These are phyloP conservation scores for Paraescarpia echinospica DNA, from an alignment of 1,140 invertebrate species.

Conservation along the genomic window DNA sequence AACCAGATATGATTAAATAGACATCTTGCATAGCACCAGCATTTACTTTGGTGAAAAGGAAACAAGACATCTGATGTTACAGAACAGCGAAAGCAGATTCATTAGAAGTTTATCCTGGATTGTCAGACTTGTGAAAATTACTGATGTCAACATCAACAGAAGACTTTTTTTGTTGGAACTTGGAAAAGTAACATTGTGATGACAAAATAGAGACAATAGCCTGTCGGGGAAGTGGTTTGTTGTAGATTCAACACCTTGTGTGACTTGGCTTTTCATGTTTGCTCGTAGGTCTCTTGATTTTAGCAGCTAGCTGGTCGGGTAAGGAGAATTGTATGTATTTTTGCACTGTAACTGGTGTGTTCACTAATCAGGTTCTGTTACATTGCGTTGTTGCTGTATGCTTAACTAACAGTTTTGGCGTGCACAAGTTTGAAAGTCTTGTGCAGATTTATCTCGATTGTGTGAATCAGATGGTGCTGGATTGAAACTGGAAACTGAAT, in stretches of 20 bases:
- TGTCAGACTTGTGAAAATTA: background rate
- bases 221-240: too few relatives aligned
- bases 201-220: too few relatives aligned
- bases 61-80: too few relatives aligned
- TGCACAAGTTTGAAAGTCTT: background rate
- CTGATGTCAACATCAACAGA: too few relatives aligned
- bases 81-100: background rate
- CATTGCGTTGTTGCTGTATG: background rate
- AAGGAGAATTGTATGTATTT: background rate
- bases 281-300: background rate
- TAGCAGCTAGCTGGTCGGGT: background rate
- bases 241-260: background rate
- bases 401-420: background rate
- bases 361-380: background rate
- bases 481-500: too few relatives aligned
- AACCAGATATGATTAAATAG: background rate
- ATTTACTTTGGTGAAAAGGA: background rate
- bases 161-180: too few relatives aligned
- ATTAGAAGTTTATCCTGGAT: background rate
- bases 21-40: background rate
- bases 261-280: conserved; percentile 1
- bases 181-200: too few relatives aligned
- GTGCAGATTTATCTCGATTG: background rate
- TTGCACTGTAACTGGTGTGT: background rate
- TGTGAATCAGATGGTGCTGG: too few relatives aligned